Conservation (phyloP, 1,140 invertebrate genomes). For the Heliconius hermathena region DNA sequence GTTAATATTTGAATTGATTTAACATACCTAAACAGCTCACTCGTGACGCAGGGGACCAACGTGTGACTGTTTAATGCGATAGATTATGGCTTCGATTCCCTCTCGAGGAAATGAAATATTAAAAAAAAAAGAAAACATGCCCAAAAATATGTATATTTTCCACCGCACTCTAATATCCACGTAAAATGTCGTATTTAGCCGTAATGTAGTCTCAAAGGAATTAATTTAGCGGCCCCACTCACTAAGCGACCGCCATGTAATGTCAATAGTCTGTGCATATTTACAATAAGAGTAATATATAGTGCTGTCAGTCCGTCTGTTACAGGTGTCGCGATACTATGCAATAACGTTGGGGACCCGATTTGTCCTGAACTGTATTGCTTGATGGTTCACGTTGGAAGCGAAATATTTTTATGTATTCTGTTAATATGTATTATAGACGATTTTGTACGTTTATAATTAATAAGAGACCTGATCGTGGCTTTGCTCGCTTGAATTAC, state of each 20-base stretch:
- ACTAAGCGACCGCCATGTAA: conserved; percentile 23
- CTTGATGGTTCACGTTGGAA: conserved; percentile 43
- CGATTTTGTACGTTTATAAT: no score
- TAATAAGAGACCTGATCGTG: no score
- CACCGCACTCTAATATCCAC: neutral
- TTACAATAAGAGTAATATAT: conserved; percentile 59
- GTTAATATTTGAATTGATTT: no score
- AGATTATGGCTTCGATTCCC: no score
- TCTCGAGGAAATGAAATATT: no score
- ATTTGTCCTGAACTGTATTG: conserved; percentile 49
- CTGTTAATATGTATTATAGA: neutral
- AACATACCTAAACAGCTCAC: no score
- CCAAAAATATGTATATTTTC: neutral
- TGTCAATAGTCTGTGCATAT: conserved; percentile 38
- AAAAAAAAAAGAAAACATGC: neutral
- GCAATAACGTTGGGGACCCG: conserved; percentile 54
- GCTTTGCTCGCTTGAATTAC: no score
- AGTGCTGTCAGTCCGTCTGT: conserved; percentile 58
- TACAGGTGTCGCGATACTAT: conserved; percentile 64
- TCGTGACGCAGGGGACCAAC: no score
- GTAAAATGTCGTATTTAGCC: neutral
- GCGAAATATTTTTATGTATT: neutral
- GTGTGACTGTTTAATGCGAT: no score
- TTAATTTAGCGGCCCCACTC: conserved; percentile 9
- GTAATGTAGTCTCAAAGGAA: neutral